These are phyloP conservation scores for Alfaro cultratus DNA, from an alignment of 2,797 vertebrate genomes.

Conservation along the genomic window DNA sequence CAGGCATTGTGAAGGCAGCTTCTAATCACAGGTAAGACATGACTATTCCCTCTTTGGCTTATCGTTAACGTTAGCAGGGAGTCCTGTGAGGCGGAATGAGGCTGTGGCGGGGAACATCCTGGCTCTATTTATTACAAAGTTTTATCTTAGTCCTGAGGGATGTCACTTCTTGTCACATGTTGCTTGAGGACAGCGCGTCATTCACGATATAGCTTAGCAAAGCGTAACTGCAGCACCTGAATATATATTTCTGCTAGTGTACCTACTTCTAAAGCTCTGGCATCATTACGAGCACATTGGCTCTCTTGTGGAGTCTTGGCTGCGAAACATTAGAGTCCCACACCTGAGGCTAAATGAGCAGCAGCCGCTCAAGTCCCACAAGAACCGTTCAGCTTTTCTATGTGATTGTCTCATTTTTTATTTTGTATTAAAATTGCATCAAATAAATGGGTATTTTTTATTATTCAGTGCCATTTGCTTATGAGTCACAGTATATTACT, in stretches of 20 bases:
- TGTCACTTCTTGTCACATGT: constrained; percentile 36
- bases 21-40: constrained; percentile 10
- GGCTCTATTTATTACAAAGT: constrained; percentile 15
- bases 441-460: constrained; percentile 9
- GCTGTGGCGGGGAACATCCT: background rate
- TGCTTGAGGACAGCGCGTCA: constrained; percentile 50
- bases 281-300: constrained; percentile 52
- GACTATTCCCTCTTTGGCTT: background rate
- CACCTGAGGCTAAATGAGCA: constrained; percentile 73
- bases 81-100: background rate
- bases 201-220: constrained; percentile 35
- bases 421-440: constrained; percentile 23
- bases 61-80: constrained; percentile 4
- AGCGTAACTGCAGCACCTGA: constrained; percentile 63
- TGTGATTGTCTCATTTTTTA: constrained; percentile 9
- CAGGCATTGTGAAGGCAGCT: background rate
- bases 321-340: constrained; percentile 72
- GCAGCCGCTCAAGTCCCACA: constrained; percentile 55
- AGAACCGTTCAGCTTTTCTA: constrained; percentile 44
- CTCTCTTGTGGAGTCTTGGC: constrained; percentile 53
- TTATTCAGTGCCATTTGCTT: constrained; percentile 11
- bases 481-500: constrained; percentile 14
- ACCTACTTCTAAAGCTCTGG: constrained; percentile 58
- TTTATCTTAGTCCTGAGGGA: constrained; percentile 38
- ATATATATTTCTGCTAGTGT: constrained; percentile 54